A percentile compares a stretch with the other conserved stretches of the same genome.
Evolutionary conservation across 2,888 invertebrate genomes (phyloP).

Genomic region (Megastigmus dorsalis): DNA sequence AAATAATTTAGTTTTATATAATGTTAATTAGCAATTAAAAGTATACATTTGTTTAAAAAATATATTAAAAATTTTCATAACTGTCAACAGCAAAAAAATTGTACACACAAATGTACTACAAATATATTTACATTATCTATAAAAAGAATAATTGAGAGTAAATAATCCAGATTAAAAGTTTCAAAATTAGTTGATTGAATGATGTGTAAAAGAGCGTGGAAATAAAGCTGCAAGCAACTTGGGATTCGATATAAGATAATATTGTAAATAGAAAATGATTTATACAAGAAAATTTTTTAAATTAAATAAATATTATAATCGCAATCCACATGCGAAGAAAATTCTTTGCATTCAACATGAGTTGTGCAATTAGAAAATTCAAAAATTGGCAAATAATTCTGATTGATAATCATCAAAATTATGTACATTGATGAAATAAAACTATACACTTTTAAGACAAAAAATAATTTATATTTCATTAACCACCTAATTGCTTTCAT

Average conservation of each 20-base stretch:
- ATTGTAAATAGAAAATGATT: constrained; percentile 53
- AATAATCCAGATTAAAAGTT: neutral
- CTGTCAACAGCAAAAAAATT: constrained; percentile 3
- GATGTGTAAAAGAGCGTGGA: constrained; percentile 8
- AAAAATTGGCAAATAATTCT: constrained; percentile 29
- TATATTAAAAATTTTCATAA: neutral
- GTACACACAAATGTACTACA: no score
- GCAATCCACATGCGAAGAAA: constrained; percentile 9
- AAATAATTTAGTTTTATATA: constrained; percentile 41
- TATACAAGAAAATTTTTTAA: constrained; percentile 50
- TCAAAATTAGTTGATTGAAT: neutral
- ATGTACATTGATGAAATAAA: constrained; percentile 47
- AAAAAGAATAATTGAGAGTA: neutral
- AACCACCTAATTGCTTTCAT: no score
- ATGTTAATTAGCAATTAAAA: constrained; percentile 24
- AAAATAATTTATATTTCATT: no score
- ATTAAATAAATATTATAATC: constrained; percentile 31
- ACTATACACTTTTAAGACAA: constrained; percentile 25
- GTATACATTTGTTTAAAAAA: constrained; percentile 12
- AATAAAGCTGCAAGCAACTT: constrained; percentile 30
- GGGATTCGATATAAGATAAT: constrained; percentile 40
- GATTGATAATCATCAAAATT: constrained; percentile 31
- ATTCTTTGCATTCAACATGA: constrained; percentile 29
- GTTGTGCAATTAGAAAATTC: constrained; percentile 1
- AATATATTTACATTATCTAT: constrained; percentile 4